Conservation (phyloP, 2,888 invertebrate genomes). For the Scaptomyza polygonia region DNA sequence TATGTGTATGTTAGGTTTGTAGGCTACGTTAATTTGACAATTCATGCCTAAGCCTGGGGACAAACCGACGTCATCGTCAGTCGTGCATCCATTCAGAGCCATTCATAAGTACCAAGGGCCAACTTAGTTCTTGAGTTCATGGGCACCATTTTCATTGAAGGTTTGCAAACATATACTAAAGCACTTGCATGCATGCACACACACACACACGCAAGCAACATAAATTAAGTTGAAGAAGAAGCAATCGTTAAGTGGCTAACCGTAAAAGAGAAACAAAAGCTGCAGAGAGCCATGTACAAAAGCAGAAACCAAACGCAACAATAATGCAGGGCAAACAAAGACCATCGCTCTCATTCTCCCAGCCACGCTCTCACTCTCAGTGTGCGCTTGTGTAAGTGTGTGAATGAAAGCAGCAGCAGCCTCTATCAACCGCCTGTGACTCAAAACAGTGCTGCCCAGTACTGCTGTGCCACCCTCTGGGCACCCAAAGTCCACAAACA, state of each 20-base stretch:
- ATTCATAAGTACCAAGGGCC: slow-evolving; percentile 54
- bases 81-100: slow-evolving; percentile 39
- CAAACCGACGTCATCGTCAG: slow-evolving; percentile 47
- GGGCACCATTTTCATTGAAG: slow-evolving; percentile 72
- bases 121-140: slow-evolving; percentile 65
- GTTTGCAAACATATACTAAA: slow-evolving; percentile 36
- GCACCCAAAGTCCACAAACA: slow-evolving; percentile 3
- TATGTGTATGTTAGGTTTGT: too few relatives aligned
- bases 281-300: slow-evolving; percentile 46
- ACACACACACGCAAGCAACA: slow-evolving; percentile 11
- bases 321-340: slow-evolving; percentile 57
- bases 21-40: slow-evolving; percentile 19
- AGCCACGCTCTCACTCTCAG: background rate
- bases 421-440: slow-evolving; percentile 16
- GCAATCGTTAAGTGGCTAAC: slow-evolving; percentile 54
- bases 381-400: slow-evolving; percentile 29
- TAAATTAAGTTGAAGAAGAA: background rate
- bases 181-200: slow-evolving; percentile 26
- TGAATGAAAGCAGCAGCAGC: slow-evolving; percentile 43
- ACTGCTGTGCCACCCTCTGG: slow-evolving; percentile 4
- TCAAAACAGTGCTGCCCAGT: slow-evolving; percentile 31
- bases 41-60: slow-evolving; percentile 26
- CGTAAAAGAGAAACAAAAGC: slow-evolving; percentile 34
- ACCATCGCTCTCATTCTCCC: slow-evolving; percentile 19
- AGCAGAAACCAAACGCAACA: slow-evolving; percentile 42